Base-by-base conservation (phyloP, 2,888 invertebrate species). In the Brachylomia viminalis region DNA sequence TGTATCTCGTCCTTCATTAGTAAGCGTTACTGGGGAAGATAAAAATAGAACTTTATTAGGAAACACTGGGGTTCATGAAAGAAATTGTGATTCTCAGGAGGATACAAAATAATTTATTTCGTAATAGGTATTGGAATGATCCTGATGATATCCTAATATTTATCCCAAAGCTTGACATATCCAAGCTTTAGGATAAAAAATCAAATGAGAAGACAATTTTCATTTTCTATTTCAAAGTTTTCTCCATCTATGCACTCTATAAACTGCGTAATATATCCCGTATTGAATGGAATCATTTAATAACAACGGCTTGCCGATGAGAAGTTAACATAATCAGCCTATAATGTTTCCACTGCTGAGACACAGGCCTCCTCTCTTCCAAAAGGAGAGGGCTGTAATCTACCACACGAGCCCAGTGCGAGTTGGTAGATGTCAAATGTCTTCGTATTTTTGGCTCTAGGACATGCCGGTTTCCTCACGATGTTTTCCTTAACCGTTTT, bases 1-100 rank as follows among this genome's bases (percentile, higher is more conserved):
- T 86, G 74, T 45, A 56, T 68, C 65, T 47, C 38, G 27, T 70
- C 42, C 13, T 58, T 66, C 7, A 13, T 47, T 49, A 38, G 7
- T 49, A 4, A 23, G 10, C 23, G 15, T 58, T 62, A 47, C 30
- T 15, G 4, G 20, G 13, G n/a, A 59, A 54, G 17, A 62, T 20
- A n/a, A 0, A 42, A 84, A 52, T 15, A 52, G 7, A 30, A 27
- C 3, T 61, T 61, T 69, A 4, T 38, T n/a, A 11, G 15, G 7
- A 56, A 59, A 54, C 1, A 58, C 7, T 17, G 0, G 15, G 8
- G 2, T 0, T 5, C 6, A 15, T 30, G 23, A 66, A 23, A 65
- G 1, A 65, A 47, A 47, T 0, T 5, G 8, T 23, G 4, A 23
- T 10, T 66, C 10, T 66, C 10, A 0, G 17, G 0, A 52, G 23